Evolutionary conservation across 2,888 invertebrate species (phyloP), one percentile per base, ranked within the genome.

Genomic region (Campoletis raptor): DNA sequence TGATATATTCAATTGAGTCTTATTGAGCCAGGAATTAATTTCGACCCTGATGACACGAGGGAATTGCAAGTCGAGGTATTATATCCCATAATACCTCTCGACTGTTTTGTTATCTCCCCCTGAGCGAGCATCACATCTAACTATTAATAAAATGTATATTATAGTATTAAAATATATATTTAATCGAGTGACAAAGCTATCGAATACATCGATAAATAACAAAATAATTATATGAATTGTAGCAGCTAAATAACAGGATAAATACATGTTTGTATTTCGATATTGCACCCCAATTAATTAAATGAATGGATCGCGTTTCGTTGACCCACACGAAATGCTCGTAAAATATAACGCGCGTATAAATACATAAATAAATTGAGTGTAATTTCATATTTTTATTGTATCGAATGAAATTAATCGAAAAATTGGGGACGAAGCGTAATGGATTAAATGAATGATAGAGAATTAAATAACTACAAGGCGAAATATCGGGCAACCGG

Each of bases 21-120:
- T 73, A 84, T 86, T 86, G 86, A 86, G 84, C 83, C 69, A 18
- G 57, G 30, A 86, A 84, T 84, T 84, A 78, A 86, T 84, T 78
- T 52, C 57, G 81, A 81, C 69, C 86, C 81, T 78, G 84, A 54
- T 67, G 67, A 61, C 61, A 61, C 81, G 57, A 69, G 78, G 81
- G 73, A 54, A 37, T 48, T 36, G 42, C 64, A 24, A 8, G 12
- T 36, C 45, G 18, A 40, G 30, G 66, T 70, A 61, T 61, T 61
- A 48, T 48, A 54, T 48, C 57, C 73, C 37, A 30, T 61, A 48
- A 81, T 85, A 52, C 66, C 30, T 76, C 48, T 52, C 15, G 54
- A 15, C 72, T 40, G 30, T 36, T 66, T 48, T 42, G 48, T 81
- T 61, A 67, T 77, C 54, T 73, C 81, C 73, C 83, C 81, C 66